Conservation (phyloP, 2,113 vertebrate genomes). For the Esox niger region DNA sequence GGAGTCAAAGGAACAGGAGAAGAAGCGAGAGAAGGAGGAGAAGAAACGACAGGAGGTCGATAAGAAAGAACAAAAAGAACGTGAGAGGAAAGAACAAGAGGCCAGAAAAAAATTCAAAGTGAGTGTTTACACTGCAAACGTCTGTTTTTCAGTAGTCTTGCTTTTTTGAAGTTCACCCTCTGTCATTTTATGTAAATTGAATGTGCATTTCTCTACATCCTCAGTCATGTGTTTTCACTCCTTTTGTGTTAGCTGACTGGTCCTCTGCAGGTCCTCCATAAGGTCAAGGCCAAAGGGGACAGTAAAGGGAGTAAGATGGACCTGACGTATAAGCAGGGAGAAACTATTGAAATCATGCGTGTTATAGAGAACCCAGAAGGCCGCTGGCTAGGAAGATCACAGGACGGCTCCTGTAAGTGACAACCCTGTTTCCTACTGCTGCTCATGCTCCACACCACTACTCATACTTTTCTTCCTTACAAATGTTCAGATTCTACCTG, state of each 20-base stretch:
- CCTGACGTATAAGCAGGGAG: constrained; percentile 82
- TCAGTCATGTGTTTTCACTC: not conserved
- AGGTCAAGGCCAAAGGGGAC: constrained; percentile 76
- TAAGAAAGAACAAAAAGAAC: constrained; percentile 86
- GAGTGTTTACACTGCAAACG: constrained; percentile 37
- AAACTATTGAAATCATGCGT: constrained; percentile 85
- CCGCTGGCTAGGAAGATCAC: constrained; percentile 84
- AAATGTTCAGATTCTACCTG: not conserved
- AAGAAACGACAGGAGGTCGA: constrained; percentile 78
- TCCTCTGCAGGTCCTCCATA: constrained; percentile 81
- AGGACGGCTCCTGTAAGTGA: constrained; percentile 80
- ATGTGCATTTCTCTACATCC: not conserved
- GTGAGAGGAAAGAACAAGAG: constrained; percentile 90
- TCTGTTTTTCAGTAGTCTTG: too few relatives aligned
- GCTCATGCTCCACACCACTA: not conserved
- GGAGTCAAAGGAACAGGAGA: constrained; percentile 69
- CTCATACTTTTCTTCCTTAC: not conserved
- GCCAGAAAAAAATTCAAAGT: constrained; percentile 91
- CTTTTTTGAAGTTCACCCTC: too few relatives aligned
- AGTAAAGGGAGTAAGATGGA: constrained; percentile 83
- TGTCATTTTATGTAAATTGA: not conserved
- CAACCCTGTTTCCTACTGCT: not conserved
- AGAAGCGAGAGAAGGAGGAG: constrained; percentile 77
- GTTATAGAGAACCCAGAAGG: constrained; percentile 90
- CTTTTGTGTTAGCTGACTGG: constrained; percentile 71